A percentile compares a stretch with the other conserved stretches of the same genome.
phyloP scores from a whole-genome alignment of 2,113 vertebrate species.

The Microcebus griseorufus region DNA sequence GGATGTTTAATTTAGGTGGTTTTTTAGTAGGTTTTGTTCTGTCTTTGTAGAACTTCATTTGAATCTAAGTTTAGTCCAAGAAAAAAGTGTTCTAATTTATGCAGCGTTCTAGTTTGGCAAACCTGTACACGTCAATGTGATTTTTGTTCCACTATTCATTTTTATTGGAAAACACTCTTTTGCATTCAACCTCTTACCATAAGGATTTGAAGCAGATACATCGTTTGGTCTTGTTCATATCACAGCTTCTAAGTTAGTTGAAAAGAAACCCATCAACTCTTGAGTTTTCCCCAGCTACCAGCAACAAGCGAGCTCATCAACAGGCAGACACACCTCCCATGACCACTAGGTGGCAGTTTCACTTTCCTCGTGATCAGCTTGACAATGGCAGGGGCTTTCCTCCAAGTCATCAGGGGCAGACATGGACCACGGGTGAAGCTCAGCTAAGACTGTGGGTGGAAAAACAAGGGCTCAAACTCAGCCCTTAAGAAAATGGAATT shows the following conservation, averaged over 20 bases:
- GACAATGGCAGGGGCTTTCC: accelerated
- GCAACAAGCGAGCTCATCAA: not conserved
- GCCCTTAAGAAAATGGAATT: not conserved
- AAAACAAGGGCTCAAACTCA: not conserved
- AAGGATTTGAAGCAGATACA: not conserved
- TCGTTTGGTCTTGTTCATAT: not conserved
- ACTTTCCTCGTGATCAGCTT: not conserved
- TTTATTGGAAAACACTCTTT: not conserved
- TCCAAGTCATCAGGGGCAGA: not conserved
- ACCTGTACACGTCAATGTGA: not conserved
- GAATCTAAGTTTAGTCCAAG: not conserved
- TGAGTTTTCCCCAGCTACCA: not conserved
- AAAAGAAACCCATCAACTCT: not conserved
- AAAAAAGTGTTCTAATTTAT: not conserved
- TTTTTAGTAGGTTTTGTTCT: not conserved
- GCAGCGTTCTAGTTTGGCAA: not conserved
- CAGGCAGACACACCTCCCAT: not conserved
- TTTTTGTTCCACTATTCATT: constrained; percentile 15
- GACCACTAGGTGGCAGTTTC: constrained; percentile 55
- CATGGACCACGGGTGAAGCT: too few relatives aligned
- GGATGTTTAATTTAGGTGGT: not conserved
- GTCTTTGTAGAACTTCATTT: not conserved
- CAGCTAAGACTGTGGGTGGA: not conserved
- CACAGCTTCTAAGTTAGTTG: not conserved
- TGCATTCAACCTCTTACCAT: not conserved